Evolutionary conservation across 1,140 invertebrate genomes (phyloP), one percentile per base, ranked within the genome.

Genomic region (Seison nebaliae): DNA sequence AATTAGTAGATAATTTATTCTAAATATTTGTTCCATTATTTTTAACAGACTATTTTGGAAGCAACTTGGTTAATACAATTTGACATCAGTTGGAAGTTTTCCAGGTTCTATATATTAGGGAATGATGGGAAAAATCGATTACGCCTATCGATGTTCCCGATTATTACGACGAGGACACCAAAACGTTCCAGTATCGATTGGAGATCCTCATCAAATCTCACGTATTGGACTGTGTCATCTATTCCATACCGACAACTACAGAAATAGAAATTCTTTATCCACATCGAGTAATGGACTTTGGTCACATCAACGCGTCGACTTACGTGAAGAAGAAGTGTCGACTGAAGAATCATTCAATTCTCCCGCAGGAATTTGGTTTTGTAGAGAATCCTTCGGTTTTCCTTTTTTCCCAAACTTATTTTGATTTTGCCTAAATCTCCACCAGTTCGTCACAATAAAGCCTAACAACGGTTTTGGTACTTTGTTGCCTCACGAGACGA

Each of bases 391-490:
- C 57, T 30, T 50, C 56, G 35, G 57, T 60, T 35, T 28, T 36
- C 6, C 6, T 12, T 24, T 2, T 21, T 23, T 23, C 12, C 12
- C 2, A 5, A 23, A 12, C 20, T 20, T 17, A 29, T 1, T 7
- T 9, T 5, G 4, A 2, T n/a, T 38, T 17, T 5, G 18, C 22
- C 14, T 31, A 26, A 1, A 14, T 12, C 8, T 30, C 31, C 24
- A 49, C 24, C 43, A 60, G 57, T 59, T 47, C 47, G 45, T 58
- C 14, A 54, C 58, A 23, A 50, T 59, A 4, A 56, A 60, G 35
- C 57, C 57, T 4, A 54, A 58, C 48, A 55, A 59, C 49, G 57
- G 57, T 1, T 60, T 58, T 53, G 57, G 56, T 12, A 57, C 52
- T 14, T 36, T 60, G 23, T 36, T 60, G 17, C 57, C 57, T 8